phyloP scores from a whole-genome alignment of 2,888 invertebrate genomes.

The Cephus spinipes region DNA sequence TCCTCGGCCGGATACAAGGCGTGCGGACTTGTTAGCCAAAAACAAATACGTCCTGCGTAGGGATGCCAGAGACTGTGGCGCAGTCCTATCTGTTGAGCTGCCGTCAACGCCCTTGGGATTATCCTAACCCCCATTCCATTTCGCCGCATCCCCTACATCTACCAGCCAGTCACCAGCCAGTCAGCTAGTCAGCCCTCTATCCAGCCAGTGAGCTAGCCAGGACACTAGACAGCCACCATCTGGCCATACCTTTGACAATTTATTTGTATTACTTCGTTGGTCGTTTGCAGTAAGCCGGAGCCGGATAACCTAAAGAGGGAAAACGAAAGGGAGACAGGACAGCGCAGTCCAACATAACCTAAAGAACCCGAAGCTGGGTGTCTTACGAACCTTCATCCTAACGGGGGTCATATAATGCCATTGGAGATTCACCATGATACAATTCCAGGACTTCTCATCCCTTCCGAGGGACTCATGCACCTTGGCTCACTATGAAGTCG shows the following conservation, averaged over 20 bases:
- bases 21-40: slow-evolving; percentile 49
- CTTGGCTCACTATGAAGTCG: not conserved
- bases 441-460: not conserved
- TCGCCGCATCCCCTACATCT: slow-evolving; percentile 34
- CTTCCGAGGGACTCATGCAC: not conserved
- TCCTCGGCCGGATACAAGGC: slow-evolving; percentile 19
- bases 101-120: slow-evolving; percentile 53
- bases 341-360: not conserved
- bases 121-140: slow-evolving; percentile 45
- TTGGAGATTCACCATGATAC: not conserved
- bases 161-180: not conserved
- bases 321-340: not conserved
- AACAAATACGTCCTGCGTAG: slow-evolving; percentile 49
- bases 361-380: not conserved
- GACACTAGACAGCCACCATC: slow-evolving; percentile 39
- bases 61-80: slow-evolving; percentile 27
- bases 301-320: slow-evolving; percentile 6
- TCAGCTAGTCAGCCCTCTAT: not conserved
- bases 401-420: not conserved
- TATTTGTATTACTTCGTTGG: slow-evolving; percentile 52
- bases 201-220: not conserved
- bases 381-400: not conserved
- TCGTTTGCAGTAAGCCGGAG: slow-evolving; percentile 35
- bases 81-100: slow-evolving; percentile 42
- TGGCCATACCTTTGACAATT: slow-evolving; percentile 54